Evolutionary conservation across 2,797 vertebrate species (phyloP).

Genomic region (Sebastiscus tertius): DNA sequence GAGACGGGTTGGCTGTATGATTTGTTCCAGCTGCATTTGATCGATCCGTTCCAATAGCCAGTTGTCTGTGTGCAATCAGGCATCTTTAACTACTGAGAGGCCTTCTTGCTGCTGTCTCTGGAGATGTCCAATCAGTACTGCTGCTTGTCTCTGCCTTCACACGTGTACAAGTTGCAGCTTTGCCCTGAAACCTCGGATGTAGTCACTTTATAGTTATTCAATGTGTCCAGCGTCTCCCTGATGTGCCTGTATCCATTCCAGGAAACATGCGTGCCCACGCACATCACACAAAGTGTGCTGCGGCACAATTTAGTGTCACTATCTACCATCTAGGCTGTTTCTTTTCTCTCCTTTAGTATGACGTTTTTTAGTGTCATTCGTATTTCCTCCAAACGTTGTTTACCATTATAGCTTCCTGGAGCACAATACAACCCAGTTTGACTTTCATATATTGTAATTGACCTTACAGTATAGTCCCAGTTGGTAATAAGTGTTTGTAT

Average conservation of each 20-base stretch:
- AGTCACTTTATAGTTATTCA: neutral
- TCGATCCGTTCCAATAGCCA: conserved; percentile 53
- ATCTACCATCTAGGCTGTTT: neutral
- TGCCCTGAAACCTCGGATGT: neutral
- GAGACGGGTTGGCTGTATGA: conserved; percentile 23
- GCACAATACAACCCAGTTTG: conserved; percentile 33
- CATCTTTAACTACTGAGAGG: conserved; percentile 24
- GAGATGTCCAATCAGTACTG: conserved; percentile 36
- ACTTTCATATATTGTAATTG: conserved; percentile 39
- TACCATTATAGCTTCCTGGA: neutral
- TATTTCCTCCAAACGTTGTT: conserved; percentile 9
- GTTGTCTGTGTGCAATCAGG: conserved; percentile 42
- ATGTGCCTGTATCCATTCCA: neutral
- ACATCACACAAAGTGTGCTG: neutral
- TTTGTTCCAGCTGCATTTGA: conserved; percentile 64
- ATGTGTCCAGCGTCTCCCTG: neutral
- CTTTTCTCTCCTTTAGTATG: neutral
- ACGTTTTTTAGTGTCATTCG: neutral
- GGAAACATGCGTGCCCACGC: neutral
- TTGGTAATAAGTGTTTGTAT: conserved; percentile 29
- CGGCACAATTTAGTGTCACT: neutral
- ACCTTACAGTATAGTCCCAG: conserved; percentile 28
- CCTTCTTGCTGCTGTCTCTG: neutral
- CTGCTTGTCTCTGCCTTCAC: neutral
- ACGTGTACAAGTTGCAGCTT: neutral